Conservation (phyloP, 2,113 vertebrate species). For the Sorex araneus region DNA sequence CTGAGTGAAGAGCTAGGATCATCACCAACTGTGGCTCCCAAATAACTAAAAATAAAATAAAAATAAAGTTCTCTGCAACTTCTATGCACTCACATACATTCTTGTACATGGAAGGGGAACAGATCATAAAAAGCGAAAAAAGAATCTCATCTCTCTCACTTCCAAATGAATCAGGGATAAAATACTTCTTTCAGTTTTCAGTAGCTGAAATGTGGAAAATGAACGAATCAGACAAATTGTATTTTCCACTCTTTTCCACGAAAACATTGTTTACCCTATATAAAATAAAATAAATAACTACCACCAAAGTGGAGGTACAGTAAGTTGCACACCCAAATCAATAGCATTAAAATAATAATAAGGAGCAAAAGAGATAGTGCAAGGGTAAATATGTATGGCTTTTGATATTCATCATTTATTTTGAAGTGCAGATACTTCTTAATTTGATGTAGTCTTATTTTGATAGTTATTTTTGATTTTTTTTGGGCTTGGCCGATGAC, state of each 20-base stretch:
- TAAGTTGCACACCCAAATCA: too few species aligned
- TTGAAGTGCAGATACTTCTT: too few species aligned
- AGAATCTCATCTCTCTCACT: not conserved
- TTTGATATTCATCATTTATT: too few species aligned
- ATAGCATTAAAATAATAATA: too few species aligned
- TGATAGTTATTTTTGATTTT: not conserved
- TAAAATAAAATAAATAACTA: too few species aligned
- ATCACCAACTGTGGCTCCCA: too few species aligned
- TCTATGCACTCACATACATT: not conserved
- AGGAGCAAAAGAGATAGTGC: too few species aligned
- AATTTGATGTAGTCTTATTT: too few species aligned
- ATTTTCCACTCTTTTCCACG: not conserved
- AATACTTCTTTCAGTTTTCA: not conserved
- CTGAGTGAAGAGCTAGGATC: too few species aligned
- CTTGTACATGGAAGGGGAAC: not conserved
- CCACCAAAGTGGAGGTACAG: not conserved
- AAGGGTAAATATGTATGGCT: too few species aligned
- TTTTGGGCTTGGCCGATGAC: not conserved
- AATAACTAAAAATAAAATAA: too few species aligned
- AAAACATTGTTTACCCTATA: not conserved
- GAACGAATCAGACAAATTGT: not conserved
- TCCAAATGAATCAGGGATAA: not conserved
- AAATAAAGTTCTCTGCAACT: too few species aligned
- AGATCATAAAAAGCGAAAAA: not conserved
- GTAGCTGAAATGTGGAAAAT: not conserved